phyloP scores from a whole-genome alignment of 92 coral and sea anemone genomes.

The Epizoanthus ramosus region DNA sequence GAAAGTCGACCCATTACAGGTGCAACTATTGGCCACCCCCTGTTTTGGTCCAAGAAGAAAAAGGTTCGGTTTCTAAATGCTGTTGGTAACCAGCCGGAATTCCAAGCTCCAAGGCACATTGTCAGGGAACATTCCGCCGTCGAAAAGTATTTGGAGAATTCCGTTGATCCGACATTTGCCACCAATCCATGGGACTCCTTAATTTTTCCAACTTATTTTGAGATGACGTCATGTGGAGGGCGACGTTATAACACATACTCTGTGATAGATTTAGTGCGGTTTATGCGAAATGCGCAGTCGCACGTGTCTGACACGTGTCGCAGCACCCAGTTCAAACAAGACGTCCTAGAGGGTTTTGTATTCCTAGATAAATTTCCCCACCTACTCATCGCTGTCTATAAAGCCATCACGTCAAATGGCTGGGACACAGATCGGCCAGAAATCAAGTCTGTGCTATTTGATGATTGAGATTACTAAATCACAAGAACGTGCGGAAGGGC shows the following conservation, averaged over 20 bases:
- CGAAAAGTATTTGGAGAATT: conserved; percentile 18
- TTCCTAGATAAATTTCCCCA: conserved; percentile 51
- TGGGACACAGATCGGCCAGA: conserved; percentile 49
- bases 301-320: conserved; percentile 40
- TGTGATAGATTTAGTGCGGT: conserved; percentile 52
- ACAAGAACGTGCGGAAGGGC: no score
- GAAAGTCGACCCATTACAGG: conserved; percentile 42
- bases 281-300: conserved; percentile 54
- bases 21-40: conserved; percentile 45
- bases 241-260: conserved; percentile 42
- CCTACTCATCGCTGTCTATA: conserved; percentile 60
- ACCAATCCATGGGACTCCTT: conserved; percentile 22
- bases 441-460: conserved; percentile 17
- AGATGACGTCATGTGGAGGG: conserved; percentile 40
- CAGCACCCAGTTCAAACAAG: conserved; percentile 16
- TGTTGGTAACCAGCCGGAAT: conserved; percentile 62
- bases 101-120: conserved; percentile 17
- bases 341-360: conserved; percentile 27
- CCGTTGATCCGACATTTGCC: conserved; percentile 1
- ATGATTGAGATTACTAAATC: not conserved
- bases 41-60: conserved; percentile 58
- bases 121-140: conserved; percentile 18
- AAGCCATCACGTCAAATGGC: conserved; percentile 38
- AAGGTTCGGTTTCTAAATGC: conserved; percentile 49
- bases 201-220: conserved; percentile 23